phyloP scores from a whole-genome alignment of 2,113 vertebrate species.

The Alligator sinensis region DNA sequence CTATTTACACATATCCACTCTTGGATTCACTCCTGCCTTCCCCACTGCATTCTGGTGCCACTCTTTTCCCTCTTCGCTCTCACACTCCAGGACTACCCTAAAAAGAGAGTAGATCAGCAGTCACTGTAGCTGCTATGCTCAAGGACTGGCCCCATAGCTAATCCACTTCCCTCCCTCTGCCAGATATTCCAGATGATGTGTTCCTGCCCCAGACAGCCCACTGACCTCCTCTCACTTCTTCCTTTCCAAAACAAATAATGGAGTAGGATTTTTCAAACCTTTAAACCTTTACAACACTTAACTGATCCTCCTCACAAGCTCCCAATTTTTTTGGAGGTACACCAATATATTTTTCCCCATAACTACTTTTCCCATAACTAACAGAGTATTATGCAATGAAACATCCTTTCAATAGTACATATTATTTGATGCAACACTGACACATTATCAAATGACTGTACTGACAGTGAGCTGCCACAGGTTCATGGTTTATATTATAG shows the following conservation, averaged over 20 bases:
- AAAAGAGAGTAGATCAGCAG: neutral
- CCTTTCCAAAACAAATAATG: neutral
- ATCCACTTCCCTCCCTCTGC: neutral
- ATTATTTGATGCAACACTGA: neutral
- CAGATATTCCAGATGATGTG: neutral
- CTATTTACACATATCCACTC: neutral
- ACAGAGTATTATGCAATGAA: neutral
- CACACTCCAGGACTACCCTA: neutral
- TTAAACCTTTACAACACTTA: neutral
- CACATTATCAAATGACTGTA: slow-evolving; percentile 8
- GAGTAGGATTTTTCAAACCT: neutral
- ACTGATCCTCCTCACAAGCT: neutral
- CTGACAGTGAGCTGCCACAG: neutral
- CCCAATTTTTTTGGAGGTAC: neutral
- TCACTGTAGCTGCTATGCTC: neutral
- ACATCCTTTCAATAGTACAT: neutral
- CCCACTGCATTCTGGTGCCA: neutral
- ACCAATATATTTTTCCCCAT: neutral
- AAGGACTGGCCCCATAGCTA: neutral
- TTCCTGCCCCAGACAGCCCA: neutral
- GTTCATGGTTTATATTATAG: slow-evolving; percentile 35
- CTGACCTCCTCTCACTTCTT: neutral
- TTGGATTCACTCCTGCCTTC: neutral
- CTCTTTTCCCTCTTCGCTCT: neutral
- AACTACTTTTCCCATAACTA: neutral